These are phyloP conservation scores for Channallabes apus DNA, from an alignment of 2,797 vertebrate species.

Conservation along the genomic window DNA sequence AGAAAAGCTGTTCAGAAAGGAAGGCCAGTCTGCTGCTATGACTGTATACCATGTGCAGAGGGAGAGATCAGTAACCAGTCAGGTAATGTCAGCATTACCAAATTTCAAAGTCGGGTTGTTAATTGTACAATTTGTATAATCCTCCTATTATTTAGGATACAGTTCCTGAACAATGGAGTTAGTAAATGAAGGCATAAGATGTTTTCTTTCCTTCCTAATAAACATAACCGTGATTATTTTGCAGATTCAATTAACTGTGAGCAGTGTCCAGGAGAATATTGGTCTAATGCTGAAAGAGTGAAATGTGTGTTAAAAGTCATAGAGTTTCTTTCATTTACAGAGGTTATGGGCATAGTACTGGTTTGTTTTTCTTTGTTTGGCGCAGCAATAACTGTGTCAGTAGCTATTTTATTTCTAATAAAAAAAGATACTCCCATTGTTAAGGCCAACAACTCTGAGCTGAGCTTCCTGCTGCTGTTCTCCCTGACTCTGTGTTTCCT, in stretches of 20 bases:
- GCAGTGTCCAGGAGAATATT: too few species aligned
- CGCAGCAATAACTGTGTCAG: too few species aligned
- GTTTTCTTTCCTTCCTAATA: constrained; percentile 35
- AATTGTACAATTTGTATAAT: constrained; percentile 57
- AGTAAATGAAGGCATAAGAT: not conserved
- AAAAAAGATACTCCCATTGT: too few species aligned
- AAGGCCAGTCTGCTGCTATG: constrained; percentile 70
- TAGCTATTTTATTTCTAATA: too few species aligned
- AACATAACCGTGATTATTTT: constrained; percentile 11
- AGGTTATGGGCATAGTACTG: too few species aligned
- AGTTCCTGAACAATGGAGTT: constrained; percentile 33
- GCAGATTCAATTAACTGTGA: constrained; percentile 73
- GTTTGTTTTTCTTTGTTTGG: too few species aligned
- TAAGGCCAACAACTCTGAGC: too few species aligned
- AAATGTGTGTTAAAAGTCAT: too few species aligned
- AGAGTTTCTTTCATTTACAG: too few species aligned
- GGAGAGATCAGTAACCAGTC: constrained; percentile 73
- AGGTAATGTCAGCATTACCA: constrained; percentile 61
- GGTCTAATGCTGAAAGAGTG: too few species aligned
- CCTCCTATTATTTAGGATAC: constrained; percentile 51
- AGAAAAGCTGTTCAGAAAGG: constrained; percentile 70
- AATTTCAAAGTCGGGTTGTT: constrained; percentile 28
- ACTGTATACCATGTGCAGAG: constrained; percentile 70
- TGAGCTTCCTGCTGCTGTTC: constrained; percentile 64
- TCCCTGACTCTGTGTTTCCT: constrained; percentile 71